phyloP scores from a whole-genome alignment of 2,113 vertebrate species.

The Chunga burmeisteri region DNA sequence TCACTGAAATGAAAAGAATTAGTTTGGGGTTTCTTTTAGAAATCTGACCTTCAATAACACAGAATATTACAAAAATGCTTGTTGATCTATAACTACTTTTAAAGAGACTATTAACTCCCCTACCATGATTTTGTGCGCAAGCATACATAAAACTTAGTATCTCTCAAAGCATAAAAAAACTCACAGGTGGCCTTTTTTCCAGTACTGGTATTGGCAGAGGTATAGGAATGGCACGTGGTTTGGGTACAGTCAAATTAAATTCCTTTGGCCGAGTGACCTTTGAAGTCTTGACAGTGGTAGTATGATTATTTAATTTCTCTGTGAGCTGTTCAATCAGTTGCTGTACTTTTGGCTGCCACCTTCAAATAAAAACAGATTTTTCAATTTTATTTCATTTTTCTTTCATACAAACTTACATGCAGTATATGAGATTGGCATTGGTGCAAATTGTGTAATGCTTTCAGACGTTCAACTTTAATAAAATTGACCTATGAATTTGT shows the following conservation, averaged over 20 bases:
- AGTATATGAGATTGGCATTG: not conserved
- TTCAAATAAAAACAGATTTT: conserved; percentile 60
- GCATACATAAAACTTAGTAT: not conserved
- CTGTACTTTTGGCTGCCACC: conserved; percentile 85
- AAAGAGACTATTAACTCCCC: not conserved
- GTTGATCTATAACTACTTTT: not conserved
- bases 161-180: conserved; percentile 43
- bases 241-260: conserved; percentile 83
- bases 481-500: not conserved
- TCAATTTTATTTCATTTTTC: not conserved
- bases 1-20: not conserved
- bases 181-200: conserved; percentile 80
- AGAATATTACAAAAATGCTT: not conserved
- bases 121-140: not conserved
- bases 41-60: not conserved
- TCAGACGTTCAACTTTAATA: not conserved
- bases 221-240: conserved; percentile 70
- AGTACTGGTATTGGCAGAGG: conserved; percentile 74
- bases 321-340: conserved; percentile 75
- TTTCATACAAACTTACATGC: not conserved
- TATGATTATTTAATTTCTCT: conserved; percentile 7
- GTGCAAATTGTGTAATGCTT: not conserved
- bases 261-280: conserved; percentile 80
- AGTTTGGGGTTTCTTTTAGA: not conserved
- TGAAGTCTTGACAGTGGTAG: conserved; percentile 50